Base-by-base conservation (phyloP, 1,140 invertebrate species). In the Antheraea pernyi region DNA sequence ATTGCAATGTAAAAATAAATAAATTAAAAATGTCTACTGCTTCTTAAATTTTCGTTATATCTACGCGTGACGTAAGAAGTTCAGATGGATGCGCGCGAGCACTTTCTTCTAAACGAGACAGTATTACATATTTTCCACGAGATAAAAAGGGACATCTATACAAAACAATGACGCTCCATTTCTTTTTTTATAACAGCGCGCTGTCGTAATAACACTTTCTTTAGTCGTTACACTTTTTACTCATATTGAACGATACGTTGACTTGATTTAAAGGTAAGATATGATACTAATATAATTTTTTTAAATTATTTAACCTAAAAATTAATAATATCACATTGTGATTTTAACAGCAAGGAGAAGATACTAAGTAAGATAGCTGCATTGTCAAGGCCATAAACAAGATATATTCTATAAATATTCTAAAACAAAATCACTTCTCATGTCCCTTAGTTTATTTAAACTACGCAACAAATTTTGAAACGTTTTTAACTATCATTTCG, bases 191-290 rank as follows among this genome's bases (percentile, higher is more conserved):
- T 80, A 19, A 78, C 71, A 73, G 63, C 74, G 75, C 77, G 77
- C 75, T 80, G 72, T 83, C 77, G 82, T 85, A 86, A 85, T 73
- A 83, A 78, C 75, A 88, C 87, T 91, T 91, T 91, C 88, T 88
- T 89, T 72, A 73, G 77, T 79, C 79, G 81, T 82, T 81, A 82
- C 76, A 60, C 71, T 70, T 83, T 70, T 53, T 59, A 67, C 9
- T 68, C 59, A 30, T 13, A 53, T 13, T 6, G 59, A 61, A 39
- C 48, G 65, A 59, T 67, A 30, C 48, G 30, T 59, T 59, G 65
- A 67, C 65, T 59, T 22, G 46, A 53, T 59, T 30, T 67, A 65
- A 65, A 65, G 64, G 36, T 16, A 53, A 16, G 16, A 5, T 6
- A 53, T 53, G 13, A 53, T 42, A 53, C 6, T 6, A 53, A 53